Percentiles rank a stretch among this genome's conserved stretches.
Evolutionary conservation across 2,113 vertebrate species (phyloP).

Genomic region (Zosterops japonicus): DNA sequence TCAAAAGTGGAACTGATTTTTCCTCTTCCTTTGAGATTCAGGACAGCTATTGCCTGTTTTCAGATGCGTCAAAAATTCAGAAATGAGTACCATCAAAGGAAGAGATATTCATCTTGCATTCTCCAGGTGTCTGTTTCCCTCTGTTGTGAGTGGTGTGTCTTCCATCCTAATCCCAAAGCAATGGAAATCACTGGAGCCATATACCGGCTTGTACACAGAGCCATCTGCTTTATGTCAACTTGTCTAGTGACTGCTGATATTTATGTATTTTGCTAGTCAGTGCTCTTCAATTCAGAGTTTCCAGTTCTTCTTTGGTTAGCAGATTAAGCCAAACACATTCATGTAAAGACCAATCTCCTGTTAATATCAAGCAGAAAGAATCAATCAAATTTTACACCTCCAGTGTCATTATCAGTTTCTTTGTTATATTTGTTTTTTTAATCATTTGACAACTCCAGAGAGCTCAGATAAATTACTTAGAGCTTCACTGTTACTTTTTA

Average conservation of each 20-base stretch:
- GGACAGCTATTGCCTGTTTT: neutral
- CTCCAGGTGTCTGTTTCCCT: neutral
- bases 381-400: neutral
- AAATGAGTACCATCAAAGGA: neutral
- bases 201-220: neutral
- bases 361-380: neutral
- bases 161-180: constrained; percentile 13
- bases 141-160: neutral
- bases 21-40: neutral
- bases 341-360: neutral
- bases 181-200: neutral
- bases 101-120: neutral
- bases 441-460: neutral
- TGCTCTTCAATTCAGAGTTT: neutral
- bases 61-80: constrained; percentile 3
- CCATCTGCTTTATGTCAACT: neutral
- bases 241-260: neutral
- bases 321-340: neutral
- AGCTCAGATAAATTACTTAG: neutral
- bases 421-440: neutral
- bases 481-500: neutral
- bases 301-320: neutral
- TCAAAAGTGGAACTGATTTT: neutral
- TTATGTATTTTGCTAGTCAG: neutral
- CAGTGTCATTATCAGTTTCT: neutral